Evolutionary conservation across 2,797 vertebrate species (phyloP).

Genomic region (Epinephelus coioides): DNA sequence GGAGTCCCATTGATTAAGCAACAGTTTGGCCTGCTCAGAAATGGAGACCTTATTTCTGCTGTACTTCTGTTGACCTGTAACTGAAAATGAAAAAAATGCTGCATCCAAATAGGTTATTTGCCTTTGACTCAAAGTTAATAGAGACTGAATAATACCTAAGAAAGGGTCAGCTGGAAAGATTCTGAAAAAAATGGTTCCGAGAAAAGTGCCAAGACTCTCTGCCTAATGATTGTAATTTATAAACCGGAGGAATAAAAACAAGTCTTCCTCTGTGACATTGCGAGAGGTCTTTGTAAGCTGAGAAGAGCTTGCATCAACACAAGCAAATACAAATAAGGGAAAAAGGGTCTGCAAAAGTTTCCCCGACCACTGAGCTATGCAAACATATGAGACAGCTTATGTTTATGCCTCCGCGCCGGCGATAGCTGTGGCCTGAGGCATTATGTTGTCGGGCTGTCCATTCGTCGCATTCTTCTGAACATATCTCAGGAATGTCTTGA

Average conservation of each 20-base stretch:
- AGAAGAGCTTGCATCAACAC: slow-evolving; percentile 15
- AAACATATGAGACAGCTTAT: slow-evolving; percentile 9
- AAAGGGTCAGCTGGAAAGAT: background rate
- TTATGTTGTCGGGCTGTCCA: no score
- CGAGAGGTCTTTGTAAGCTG: slow-evolving; percentile 13
- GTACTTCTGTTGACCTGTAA: background rate
- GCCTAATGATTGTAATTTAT: slow-evolving; percentile 8
- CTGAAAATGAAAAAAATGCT: background rate
- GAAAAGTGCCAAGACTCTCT: background rate
- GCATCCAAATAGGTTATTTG: background rate
- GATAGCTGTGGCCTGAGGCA: no score
- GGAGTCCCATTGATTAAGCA: no score
- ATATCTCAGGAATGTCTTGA: no score
- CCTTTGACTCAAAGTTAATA: background rate
- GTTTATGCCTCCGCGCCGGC: background rate
- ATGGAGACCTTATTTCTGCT: background rate
- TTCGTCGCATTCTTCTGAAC: no score
- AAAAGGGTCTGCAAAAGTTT: slow-evolving; percentile 14
- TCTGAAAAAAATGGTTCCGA: background rate
- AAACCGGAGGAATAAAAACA: background rate
- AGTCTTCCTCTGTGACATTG: slow-evolving; percentile 8
- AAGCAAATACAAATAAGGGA: slow-evolving; percentile 25
- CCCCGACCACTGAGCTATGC: slow-evolving; percentile 6
- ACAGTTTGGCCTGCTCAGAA: background rate
- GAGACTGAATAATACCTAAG: background rate